phyloP scores from a whole-genome alignment of 1,140 invertebrate genomes.

The Araneus ventricosus region DNA sequence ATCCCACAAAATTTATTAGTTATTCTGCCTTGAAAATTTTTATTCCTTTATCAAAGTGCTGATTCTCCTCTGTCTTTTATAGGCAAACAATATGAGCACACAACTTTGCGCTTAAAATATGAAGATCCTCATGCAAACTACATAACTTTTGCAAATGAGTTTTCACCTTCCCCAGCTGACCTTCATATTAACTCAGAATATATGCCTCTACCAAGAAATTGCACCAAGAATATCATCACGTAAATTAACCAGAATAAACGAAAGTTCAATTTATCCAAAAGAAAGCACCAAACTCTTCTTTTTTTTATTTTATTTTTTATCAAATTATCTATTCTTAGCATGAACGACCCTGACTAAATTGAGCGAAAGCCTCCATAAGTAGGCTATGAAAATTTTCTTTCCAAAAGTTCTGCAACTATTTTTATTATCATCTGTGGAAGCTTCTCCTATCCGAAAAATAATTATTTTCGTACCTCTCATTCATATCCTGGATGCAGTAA shows the following conservation, averaged over 20 bases:
- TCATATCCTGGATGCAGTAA: conserved; percentile 48
- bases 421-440: conserved; percentile 54
- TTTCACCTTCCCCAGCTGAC: not conserved
- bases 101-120: not conserved
- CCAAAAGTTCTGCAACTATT: conserved; percentile 18
- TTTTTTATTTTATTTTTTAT: not conserved
- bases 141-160: not conserved
- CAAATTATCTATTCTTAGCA: conserved; percentile 36
- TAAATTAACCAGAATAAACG: not conserved
- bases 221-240: not conserved
- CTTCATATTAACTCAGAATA: not conserved
- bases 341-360: not conserved
- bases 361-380: not conserved
- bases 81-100: too few relatives aligned
- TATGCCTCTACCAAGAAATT: not conserved
- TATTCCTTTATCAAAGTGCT: too few relatives aligned
- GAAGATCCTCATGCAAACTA: not conserved
- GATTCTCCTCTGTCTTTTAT: too few relatives aligned
- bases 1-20: too few relatives aligned
- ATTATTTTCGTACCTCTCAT: conserved; percentile 51
- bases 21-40: too few relatives aligned
- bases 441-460: conserved; percentile 5
- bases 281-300: not conserved
- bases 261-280: not conserved
- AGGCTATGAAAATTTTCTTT: conserved; percentile 35